phyloP scores from a whole-genome alignment of 2,797 vertebrate species.

The Neosalanx taihuensis region DNA sequence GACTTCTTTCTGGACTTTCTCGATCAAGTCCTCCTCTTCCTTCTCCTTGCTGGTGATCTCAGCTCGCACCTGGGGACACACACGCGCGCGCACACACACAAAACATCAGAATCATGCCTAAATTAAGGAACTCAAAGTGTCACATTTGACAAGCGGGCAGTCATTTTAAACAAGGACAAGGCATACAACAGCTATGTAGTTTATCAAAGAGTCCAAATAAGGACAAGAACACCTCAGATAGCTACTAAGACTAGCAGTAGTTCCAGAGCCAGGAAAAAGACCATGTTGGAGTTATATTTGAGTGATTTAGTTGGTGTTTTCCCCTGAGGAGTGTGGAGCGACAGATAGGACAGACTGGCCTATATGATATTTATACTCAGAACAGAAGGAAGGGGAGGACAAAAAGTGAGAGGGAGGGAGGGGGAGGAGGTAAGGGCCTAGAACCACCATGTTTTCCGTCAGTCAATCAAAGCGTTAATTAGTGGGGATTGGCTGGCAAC shows the following conservation, averaged over 20 bases:
- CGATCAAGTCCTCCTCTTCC: slow-evolving; percentile 97
- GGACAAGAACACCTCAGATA: too few relatives aligned
- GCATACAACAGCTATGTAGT: too few relatives aligned
- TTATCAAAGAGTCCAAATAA: too few relatives aligned
- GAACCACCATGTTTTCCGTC: too few relatives aligned
- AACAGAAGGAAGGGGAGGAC: too few relatives aligned
- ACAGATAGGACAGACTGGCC: not conserved
- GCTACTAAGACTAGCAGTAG: too few relatives aligned
- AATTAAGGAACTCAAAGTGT: not conserved
- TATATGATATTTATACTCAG: slow-evolving; percentile 8
- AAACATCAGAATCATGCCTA: not conserved
- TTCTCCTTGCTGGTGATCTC: slow-evolving; percentile 97
- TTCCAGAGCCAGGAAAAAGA: too few relatives aligned
- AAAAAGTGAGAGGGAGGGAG: not conserved
- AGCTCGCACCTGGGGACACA: slow-evolving; percentile 82
- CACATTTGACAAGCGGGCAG: too few relatives aligned
- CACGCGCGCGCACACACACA: slow-evolving; percentile 14
- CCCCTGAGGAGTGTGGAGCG: not conserved
- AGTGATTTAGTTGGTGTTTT: not conserved
- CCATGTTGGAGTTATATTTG: not conserved
- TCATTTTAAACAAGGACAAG: too few relatives aligned
- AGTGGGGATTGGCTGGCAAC: too few relatives aligned
- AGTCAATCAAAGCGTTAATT: too few relatives aligned
- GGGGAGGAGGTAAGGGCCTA: not conserved
- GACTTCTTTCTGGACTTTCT: slow-evolving; percentile 95